Percentiles rank a stretch among this genome's conserved stretches.
Evolutionary conservation across 2,113 vertebrate species (phyloP).

Genomic region (Pogonocichla stellata): DNA sequence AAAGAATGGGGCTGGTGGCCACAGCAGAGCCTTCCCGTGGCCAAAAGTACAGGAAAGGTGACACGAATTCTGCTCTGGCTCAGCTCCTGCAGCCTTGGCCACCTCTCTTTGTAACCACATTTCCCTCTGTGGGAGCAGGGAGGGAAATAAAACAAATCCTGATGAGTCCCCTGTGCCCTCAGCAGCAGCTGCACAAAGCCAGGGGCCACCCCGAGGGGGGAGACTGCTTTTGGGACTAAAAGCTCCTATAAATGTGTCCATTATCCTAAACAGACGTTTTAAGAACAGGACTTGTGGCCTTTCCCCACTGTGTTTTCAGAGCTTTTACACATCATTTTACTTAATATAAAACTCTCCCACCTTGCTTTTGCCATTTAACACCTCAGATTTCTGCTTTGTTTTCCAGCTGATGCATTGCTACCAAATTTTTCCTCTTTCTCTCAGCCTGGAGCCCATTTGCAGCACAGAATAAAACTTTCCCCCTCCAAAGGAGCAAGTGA

Average conservation of each 20-base stretch:
- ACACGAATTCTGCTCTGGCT: neutral
- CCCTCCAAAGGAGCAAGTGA: neutral
- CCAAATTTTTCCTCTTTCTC: neutral
- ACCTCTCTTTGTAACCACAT: neutral
- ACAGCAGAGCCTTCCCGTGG: neutral
- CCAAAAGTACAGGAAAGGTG: neutral
- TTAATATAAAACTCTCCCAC: neutral
- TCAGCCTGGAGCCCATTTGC: slow-evolving; percentile 2
- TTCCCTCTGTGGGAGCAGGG: neutral
- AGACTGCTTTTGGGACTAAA: neutral
- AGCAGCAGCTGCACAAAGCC: neutral
- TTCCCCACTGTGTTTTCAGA: neutral
- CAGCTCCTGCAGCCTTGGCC: neutral
- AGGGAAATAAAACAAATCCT: neutral
- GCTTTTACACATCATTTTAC: neutral
- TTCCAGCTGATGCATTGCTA: neutral
- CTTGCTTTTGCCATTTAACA: neutral
- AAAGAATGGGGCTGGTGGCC: fast-evolving
- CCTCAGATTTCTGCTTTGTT: neutral
- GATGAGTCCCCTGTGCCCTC: neutral
- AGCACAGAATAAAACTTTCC: neutral
- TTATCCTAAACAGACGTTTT: neutral
- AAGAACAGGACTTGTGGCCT: neutral
- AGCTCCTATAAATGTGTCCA: neutral
- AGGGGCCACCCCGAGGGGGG: neutral